Evolutionary conservation across 1,140 invertebrate species (phyloP).

Genomic region (Goniozus legneri): DNA sequence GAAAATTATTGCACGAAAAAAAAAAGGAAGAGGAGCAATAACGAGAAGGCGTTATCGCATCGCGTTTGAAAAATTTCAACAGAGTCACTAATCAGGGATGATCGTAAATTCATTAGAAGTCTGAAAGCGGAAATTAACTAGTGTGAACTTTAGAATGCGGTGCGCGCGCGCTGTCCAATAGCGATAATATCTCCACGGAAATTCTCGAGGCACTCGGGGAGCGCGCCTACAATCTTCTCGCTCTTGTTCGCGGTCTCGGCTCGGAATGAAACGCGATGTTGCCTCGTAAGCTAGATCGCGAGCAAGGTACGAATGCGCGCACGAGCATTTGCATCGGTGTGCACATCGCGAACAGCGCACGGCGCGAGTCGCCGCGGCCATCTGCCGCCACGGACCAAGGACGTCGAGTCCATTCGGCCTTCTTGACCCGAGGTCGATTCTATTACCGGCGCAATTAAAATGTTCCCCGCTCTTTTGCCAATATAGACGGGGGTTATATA

Average conservation of each 20-base stretch:
- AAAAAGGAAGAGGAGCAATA: too few relatives aligned
- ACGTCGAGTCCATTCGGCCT: conserved; percentile 25
- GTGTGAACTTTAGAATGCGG: too few relatives aligned
- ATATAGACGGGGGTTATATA: conserved; percentile 14
- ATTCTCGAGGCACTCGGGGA: conserved; percentile 21
- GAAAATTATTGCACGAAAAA: too few relatives aligned
- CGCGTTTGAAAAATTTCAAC: too few relatives aligned
- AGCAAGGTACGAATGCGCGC: conserved; percentile 14
- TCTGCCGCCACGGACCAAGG: conserved; percentile 38
- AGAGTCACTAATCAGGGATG: too few relatives aligned
- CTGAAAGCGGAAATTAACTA: too few relatives aligned
- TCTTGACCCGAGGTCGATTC: conserved; percentile 25
- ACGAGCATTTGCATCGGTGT: conserved; percentile 11
- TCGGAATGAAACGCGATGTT: conserved; percentile 23
- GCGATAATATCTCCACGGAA: conserved; percentile 19
- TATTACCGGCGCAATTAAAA: conserved; percentile 28
- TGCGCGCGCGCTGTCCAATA: too few relatives aligned
- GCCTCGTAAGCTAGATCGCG: conserved; percentile 14
- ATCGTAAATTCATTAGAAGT: too few relatives aligned
- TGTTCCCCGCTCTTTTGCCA: conserved; percentile 22
- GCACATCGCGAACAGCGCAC: conserved; percentile 13
- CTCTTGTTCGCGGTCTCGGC: conserved; percentile 19
- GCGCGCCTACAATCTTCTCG: conserved; percentile 13
- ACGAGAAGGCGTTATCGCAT: too few relatives aligned
- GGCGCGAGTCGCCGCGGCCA: conserved; percentile 25